Percentiles rank a stretch among this genome's conserved stretches.
Conservation (phyloP, 2,888 invertebrate species). For the Therioaphis trifolii region DNA sequence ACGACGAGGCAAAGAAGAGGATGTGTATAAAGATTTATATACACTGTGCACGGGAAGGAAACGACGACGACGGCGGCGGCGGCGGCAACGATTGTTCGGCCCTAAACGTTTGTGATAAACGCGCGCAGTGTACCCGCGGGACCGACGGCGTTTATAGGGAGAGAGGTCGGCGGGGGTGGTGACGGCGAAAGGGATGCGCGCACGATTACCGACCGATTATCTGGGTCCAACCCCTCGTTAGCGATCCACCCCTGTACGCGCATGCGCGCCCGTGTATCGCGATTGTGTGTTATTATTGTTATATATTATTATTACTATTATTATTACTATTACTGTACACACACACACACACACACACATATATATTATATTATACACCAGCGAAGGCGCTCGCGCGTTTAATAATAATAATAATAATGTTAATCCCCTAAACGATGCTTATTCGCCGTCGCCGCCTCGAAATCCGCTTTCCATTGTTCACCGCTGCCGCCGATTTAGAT, state of each 20-base stretch:
- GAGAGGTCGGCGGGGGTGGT: background rate
- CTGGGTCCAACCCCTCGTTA: conserved; percentile 57
- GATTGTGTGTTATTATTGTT: too few relatives aligned
- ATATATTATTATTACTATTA: too few relatives aligned
- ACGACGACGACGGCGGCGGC: background rate
- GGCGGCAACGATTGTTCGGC: conserved; percentile 30
- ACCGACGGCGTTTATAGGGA: too few relatives aligned
- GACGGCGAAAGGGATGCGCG: conserved; percentile 39
- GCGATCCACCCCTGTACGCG: background rate
- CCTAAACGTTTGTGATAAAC: conserved; percentile 24
- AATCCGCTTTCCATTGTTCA: conserved; percentile 58
- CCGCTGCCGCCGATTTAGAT: conserved; percentile 40
- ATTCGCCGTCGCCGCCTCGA: conserved; percentile 50
- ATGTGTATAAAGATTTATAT: too few relatives aligned
- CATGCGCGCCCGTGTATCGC: conserved; percentile 29
- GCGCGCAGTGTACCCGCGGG: too few relatives aligned
- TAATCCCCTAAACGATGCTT: conserved; percentile 50
- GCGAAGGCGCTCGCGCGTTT: background rate
- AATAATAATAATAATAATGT: conserved; percentile 38
- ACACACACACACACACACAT: background rate
- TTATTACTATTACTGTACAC: background rate
- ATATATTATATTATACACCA: conserved; percentile 14
- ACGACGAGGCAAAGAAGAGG: conserved; percentile 9
- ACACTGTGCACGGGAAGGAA: background rate
- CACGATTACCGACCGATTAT: conserved; percentile 61